phyloP scores from a whole-genome alignment of 2,888 invertebrate species.

The Plusia festucae region DNA sequence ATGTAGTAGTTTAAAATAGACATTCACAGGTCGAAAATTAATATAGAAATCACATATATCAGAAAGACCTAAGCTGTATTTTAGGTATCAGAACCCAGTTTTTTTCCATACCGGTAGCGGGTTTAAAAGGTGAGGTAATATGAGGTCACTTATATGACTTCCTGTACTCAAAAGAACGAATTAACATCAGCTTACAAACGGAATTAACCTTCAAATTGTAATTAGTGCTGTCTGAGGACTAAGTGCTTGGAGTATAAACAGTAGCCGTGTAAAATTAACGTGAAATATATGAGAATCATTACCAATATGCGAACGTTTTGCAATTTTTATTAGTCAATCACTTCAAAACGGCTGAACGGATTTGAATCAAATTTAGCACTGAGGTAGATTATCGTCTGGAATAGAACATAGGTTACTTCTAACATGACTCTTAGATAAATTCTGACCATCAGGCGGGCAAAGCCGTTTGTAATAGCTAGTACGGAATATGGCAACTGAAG shows the following conservation, averaged over 20 bases:
- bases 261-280: background rate
- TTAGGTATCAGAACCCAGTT: background rate
- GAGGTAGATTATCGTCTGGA: no score
- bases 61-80: background rate
- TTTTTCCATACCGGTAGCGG: background rate
- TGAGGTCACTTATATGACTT: slow-evolving; percentile 1
- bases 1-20: no score
- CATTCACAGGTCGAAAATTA: background rate
- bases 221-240: background rate
- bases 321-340: no score
- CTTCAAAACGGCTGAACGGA: no score
- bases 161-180: slow-evolving; percentile 1
- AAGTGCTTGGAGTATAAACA: background rate
- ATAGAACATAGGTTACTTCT: no score
- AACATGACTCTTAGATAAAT: no score
- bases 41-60: background rate
- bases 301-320: no score
- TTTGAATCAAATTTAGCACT: no score
- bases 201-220: slow-evolving; percentile 1
- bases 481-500: background rate
- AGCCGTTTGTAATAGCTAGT: no score
- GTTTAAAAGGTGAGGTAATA: background rate
- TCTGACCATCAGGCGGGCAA: no score
- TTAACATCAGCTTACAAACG: background rate
- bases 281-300: background rate